Evolutionary conservation across 2,888 invertebrate genomes (phyloP), one percentile per base, ranked within the genome.

Genomic region (Papilio protenor): DNA sequence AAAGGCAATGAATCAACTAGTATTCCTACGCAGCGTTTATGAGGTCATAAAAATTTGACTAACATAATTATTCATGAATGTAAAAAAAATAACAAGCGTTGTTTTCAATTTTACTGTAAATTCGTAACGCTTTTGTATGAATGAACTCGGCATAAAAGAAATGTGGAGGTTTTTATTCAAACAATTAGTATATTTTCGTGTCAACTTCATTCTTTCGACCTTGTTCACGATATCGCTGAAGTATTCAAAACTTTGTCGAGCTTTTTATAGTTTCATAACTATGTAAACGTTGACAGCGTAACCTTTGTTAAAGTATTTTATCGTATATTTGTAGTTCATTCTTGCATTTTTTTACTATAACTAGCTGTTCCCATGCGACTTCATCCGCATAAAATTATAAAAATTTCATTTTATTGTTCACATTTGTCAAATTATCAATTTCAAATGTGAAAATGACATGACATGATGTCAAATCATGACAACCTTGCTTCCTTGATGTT

Each of bases 191-290:
- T 33, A 66, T 78, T 75, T 78, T 73, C 64, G 33, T 45, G 21
- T 57, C n/a, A 45, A 66, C 59, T 16, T 2, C 59, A 49, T 72
- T 72, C 57, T 78, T 75, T 78, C 64, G 66, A 73, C 75, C 72
- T 78, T 73, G 78, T 72, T 75, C 72, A 55, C 66, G 52, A 72
- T 55, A 64, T 75, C 66, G 66, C 33, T 64, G 27, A 18, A 75
- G 64, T 75, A 75, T 75, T 78, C 66, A 75, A 69, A 64, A 72
- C 64, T 78, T 72, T 75, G 70, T 59, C 57, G 14, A 52, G 69
- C 12, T 27, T 45, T 61, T 16, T 64, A 61, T 61, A 77, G 77
- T 74, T 77, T 21, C 69, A 61, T 77, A 73, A 77, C 40, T 55
- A 57, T 69, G 45, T 21, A 21, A 69, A 69, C 21, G 66, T 69